Percentiles rank a stretch among this genome's conserved stretches.
Conservation (phyloP, 2,888 invertebrate species). For the Platycheirus albimanus region DNA sequence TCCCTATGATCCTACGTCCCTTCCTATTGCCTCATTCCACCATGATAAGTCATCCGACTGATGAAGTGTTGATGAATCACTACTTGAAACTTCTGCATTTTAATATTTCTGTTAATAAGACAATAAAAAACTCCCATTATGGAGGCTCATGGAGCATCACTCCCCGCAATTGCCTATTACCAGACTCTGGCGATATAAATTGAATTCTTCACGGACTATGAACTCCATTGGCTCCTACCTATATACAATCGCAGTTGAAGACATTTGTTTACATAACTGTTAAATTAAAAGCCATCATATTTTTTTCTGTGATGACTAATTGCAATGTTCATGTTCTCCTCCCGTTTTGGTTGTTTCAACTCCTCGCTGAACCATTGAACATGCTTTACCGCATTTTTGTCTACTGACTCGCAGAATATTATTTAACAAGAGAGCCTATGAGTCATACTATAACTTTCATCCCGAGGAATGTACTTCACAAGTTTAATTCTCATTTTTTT, state of each 20-base stretch:
- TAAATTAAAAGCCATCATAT: slow-evolving; percentile 42
- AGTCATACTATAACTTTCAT: slow-evolving; percentile 66
- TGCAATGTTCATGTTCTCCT: slow-evolving; percentile 47
- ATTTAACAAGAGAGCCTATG: slow-evolving; percentile 63
- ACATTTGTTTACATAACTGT: slow-evolving; percentile 36
- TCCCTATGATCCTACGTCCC: no score
- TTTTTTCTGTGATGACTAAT: slow-evolving; percentile 65
- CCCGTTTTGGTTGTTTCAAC: slow-evolving; percentile 19
- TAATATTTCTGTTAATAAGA: neutral
- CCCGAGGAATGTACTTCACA: slow-evolving; percentile 55
- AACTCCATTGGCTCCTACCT: neutral
- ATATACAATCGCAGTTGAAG: slow-evolving; percentile 6
- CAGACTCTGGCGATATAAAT: no score
- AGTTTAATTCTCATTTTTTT: slow-evolving; percentile 13
- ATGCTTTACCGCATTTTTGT: slow-evolving; percentile 69
- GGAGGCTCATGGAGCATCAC: neutral
- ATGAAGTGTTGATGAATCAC: slow-evolving; percentile 13
- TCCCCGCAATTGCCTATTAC: slow-evolving; percentile 1
- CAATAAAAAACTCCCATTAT: neutral
- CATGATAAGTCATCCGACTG: neutral
- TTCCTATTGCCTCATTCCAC: no score
- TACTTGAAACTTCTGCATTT: neutral
- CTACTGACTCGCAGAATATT: slow-evolving; percentile 73
- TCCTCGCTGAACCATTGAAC: slow-evolving; percentile 40
- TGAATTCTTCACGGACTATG: slow-evolving; percentile 22